Evolutionary conservation across 2,113 vertebrate species (phyloP).

Genomic region (Benitochromis conjunctus): DNA sequence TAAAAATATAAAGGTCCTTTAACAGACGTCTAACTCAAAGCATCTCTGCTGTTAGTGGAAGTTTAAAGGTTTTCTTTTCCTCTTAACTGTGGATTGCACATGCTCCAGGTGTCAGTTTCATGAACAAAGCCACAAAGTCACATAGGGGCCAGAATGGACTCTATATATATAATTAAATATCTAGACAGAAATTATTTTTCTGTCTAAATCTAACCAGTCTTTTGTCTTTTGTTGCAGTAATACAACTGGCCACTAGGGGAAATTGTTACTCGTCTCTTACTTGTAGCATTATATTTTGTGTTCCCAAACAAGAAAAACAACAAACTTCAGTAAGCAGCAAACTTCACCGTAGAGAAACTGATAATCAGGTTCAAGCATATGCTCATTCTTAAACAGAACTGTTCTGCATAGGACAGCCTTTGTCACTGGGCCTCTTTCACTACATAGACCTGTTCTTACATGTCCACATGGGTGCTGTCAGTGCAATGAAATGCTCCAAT

Average conservation of each 20-base stretch:
- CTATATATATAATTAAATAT: not conserved
- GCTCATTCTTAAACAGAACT: not conserved
- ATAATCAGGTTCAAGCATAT: not conserved
- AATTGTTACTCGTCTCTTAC: not conserved
- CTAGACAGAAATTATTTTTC: not conserved
- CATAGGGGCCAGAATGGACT: not conserved
- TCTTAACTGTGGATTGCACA: not conserved
- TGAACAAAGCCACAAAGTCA: not conserved
- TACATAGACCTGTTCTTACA: not conserved
- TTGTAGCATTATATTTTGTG: not conserved
- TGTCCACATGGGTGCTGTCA: slow-evolving; percentile 6
- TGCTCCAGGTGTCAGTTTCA: not conserved
- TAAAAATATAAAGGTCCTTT: not conserved
- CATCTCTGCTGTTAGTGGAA: not conserved
- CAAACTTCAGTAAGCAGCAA: not conserved
- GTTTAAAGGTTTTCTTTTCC: not conserved
- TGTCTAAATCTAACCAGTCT: not conserved
- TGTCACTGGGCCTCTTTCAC: not conserved
- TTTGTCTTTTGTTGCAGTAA: not conserved
- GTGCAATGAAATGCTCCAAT: not conserved
- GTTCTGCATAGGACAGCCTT: not conserved
- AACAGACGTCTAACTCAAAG: not conserved
- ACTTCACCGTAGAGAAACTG: not conserved
- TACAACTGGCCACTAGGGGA: not conserved
- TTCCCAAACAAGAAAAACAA: not conserved